A percentile compares a stretch with the other conserved stretches of the same genome.
Evolutionary conservation across 1,140 invertebrate species (phyloP).

Genomic region (Papilio dardanus): DNA sequence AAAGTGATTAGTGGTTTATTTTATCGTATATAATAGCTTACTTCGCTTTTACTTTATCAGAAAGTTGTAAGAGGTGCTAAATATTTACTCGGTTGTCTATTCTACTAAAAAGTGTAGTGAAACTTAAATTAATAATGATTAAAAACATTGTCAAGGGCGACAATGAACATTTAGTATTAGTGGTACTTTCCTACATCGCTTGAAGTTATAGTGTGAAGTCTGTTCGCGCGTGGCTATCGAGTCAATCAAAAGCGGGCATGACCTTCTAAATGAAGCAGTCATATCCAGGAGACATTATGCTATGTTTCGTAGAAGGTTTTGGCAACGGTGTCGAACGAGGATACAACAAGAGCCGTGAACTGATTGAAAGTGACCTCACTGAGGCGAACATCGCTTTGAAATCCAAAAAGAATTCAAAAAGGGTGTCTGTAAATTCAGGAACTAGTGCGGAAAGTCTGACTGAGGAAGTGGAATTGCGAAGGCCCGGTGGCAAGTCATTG

Average conservation of each 20-base stretch:
- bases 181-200: conserved; percentile 5
- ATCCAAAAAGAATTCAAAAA: conserved; percentile 51
- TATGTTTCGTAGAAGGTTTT: conserved; percentile 77
- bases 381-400: conserved; percentile 51
- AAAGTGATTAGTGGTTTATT: conserved; percentile 4
- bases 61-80: background rate
- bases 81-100: background rate
- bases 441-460: conserved; percentile 42
- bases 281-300: conserved; percentile 78
- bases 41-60: background rate
- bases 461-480: conserved; percentile 49
- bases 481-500: conserved; percentile 60
- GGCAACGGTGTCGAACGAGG: conserved; percentile 59
- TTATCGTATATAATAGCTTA: background rate
- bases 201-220: conserved; percentile 10
- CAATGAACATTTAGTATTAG: conserved; percentile 7
- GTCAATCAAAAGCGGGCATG: conserved; percentile 42
- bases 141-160: conserved; percentile 13
- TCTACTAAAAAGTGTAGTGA: background rate
- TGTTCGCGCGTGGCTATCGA: conserved; percentile 2
- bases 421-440: conserved; percentile 51
- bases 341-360: conserved; percentile 56
- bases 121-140: conserved; percentile 11
- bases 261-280: conserved; percentile 77
- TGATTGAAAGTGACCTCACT: conserved; percentile 48